Evolutionary conservation across 2,797 vertebrate genomes (phyloP), one percentile per base, ranked within the genome.

Genomic region (Cirrhinus molitorella): DNA sequence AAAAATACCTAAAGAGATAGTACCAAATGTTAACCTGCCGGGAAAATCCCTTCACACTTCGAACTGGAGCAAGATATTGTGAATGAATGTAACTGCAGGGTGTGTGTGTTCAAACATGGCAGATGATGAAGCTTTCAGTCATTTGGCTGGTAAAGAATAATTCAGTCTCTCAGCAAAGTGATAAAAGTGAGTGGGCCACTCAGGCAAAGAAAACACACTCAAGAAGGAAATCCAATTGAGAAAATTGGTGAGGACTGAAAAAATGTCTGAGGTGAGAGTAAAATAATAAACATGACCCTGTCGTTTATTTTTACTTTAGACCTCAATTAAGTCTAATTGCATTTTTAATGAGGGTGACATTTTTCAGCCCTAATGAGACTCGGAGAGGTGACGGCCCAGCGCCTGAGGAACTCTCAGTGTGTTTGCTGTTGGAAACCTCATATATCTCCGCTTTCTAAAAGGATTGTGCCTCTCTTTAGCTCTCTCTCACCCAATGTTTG

Each of bases 311-410:
- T 92, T 90, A 90, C 89, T 90, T 90, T 81, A 90, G 89, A 88
- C 88, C 90, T 92, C 90, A 92, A 92, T 95, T 92, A 93, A 93
- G 88, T 92, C 90, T 91, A 94, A 94, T 91, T 88, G 90, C 87
- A 81, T 82, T 91, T 93, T 93, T 94, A 93, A 93, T 88, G 80
- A 92, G 89, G 86, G 86, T 92, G 93, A 93, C 92, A 93, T 94
- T 94, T 94, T 87, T 92, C 85, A 90, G 76, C 88, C 19, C 85
- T 91, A 93, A 92, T 89, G 88, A 91, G 88, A 89, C 70, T 85
- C 75, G 49, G 83, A 89, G 63, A 88, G 85, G 87, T 55, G 84
- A 88, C 79, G 72, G 87, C 88, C 85, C 86, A 16, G 25, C 17
- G 68, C 68, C 79, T 49, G 73, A 73, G 88, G 87, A 89, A 88